These are phyloP conservation scores for Falco punctatus DNA, from an alignment of 2,113 vertebrate genomes.

Conservation along the genomic window DNA sequence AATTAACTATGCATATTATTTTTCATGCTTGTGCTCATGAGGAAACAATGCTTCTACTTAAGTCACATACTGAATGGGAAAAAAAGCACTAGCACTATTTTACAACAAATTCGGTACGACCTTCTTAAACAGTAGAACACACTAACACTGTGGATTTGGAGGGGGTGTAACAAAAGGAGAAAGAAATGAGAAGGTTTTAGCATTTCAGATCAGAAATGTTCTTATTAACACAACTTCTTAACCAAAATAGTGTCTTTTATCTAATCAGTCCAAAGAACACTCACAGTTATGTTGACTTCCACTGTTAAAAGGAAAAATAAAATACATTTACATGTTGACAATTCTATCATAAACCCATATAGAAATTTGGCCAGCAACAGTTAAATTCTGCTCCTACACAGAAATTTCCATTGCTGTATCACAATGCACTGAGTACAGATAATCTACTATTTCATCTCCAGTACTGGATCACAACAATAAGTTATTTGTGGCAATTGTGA, in stretches of 20 bases:
- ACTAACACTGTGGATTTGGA: background rate
- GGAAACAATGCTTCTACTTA: constrained; percentile 36
- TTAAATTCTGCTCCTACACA: constrained; percentile 20
- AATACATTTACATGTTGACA: background rate
- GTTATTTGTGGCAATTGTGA: constrained; percentile 16
- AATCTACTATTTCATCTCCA: constrained; percentile 6
- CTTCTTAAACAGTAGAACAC: background rate
- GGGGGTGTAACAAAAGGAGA: background rate
- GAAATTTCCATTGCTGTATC: background rate
- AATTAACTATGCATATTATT: background rate
- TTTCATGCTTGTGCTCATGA: background rate
- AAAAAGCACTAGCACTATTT: background rate
- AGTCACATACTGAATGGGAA: background rate
- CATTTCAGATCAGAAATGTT: background rate
- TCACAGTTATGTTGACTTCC: background rate
- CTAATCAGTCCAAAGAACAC: background rate
- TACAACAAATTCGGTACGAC: background rate
- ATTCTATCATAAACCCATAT: background rate
- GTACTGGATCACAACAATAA: background rate
- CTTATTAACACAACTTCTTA: background rate
- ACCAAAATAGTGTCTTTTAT: background rate
- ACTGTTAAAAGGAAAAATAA: background rate
- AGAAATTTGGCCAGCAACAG: background rate
- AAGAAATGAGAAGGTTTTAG: background rate
- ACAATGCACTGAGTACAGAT: background rate